Base-by-base conservation (phyloP, 35 echinoderm and acorn worm species). In the Apostichopus parvimensis region DNA sequence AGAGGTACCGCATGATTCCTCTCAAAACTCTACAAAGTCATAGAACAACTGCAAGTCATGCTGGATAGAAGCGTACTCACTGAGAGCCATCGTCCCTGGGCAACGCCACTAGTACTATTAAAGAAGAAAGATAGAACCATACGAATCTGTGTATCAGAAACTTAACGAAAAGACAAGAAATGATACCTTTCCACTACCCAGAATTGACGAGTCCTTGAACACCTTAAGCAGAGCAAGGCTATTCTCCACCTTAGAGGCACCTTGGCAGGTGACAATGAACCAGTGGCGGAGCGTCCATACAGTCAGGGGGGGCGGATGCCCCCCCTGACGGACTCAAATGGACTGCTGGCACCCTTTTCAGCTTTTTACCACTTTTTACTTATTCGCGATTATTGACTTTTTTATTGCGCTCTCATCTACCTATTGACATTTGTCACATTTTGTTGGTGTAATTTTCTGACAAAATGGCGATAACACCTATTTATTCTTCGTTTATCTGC, bases 111-210 rank as follows among this genome's bases (percentile, higher is more conserved):
- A 14, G 86, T 93, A 10, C 52, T 93, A 65, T 84, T 93, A 24
- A 18, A 10, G 52, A 94, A 93, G 87, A 93, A 93, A 64, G 92
- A 93, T 80, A 77, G 87, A 12, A 90, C 66, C 6, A 88, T 91
- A n/a, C 7, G 92, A 14, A 56, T 93, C 82, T 93, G 92, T 73
- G 60, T 94, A 91, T 72, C 89, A 57, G n/a, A n/a, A 13, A 8
- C 59, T 57, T 76, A 86, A 94, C 22, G 21, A 8, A 6, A 79
- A 56, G 18, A 94, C 87, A 9, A 91, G 57, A 34, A 79, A 76
- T 21, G 93, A 94, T 73, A 57, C 78, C 5, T 91, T 54, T 77
- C 64, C 77, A 8, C 18, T 94, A 15, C 93, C 93, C 12, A 65
- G 89, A 25, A 90, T 88, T 8, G 86, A 93, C 3, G 92, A 90